A percentile compares a stretch with the other conserved stretches of the same genome.
Evolutionary conservation across 2,888 invertebrate species (phyloP).

Genomic region (Pseudococcus longispinus): DNA sequence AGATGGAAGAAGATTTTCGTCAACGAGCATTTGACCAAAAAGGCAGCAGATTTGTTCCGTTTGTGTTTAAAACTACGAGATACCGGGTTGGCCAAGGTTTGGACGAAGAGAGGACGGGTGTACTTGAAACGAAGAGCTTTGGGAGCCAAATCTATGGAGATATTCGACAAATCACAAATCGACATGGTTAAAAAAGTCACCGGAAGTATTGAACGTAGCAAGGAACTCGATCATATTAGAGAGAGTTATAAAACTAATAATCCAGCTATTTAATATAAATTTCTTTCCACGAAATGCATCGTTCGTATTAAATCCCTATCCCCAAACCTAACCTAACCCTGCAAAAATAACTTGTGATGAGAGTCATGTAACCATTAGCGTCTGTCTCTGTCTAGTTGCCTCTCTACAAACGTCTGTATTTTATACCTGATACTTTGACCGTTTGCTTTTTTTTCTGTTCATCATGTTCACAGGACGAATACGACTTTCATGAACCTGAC

Average conservation of each 20-base stretch:
- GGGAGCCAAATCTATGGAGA: conserved; percentile 1
- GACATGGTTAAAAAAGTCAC: conserved; percentile 3
- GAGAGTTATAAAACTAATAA: not conserved
- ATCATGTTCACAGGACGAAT: not conserved
- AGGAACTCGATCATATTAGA: not conserved
- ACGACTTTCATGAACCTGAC: not conserved
- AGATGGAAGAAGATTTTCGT: conserved; percentile 29
- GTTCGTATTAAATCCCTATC: not conserved
- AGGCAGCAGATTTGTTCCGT: conserved; percentile 16
- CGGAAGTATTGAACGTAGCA: conserved; percentile 14
- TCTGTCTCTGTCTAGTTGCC: not conserved
- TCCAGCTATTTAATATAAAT: not conserved
- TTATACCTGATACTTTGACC: not conserved
- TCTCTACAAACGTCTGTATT: not conserved
- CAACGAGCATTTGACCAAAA: conserved; percentile 20
- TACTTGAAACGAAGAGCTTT: conserved; percentile 27
- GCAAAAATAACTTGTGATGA: not conserved
- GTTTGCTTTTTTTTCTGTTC: not conserved
- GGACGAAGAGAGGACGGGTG: not conserved
- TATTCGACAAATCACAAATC: not conserved
- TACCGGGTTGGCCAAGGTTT: not conserved
- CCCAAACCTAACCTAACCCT: not conserved
- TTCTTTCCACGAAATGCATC: not conserved
- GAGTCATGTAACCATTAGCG: not conserved
- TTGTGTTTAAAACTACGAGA: conserved; percentile 1